phyloP scores from a whole-genome alignment of 1,140 invertebrate genomes.

The Delia radicum region DNA sequence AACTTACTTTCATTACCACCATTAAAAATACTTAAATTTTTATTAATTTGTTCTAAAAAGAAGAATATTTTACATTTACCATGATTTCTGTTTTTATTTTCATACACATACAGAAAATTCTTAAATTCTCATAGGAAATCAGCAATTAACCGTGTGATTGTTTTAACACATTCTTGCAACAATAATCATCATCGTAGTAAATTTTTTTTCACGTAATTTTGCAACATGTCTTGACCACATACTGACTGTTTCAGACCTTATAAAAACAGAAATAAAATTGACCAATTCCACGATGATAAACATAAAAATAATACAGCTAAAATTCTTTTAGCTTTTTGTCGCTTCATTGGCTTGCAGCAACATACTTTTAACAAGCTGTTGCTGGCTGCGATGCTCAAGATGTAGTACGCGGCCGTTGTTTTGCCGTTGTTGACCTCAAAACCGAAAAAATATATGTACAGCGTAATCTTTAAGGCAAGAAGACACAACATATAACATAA shows the following conservation, averaged over 20 bases:
- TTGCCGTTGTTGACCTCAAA: background rate
- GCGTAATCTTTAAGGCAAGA: background rate
- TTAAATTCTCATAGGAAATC: slow-evolving; percentile 6
- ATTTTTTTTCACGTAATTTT: background rate
- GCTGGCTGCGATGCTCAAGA: background rate
- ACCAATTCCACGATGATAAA: background rate
- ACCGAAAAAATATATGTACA: background rate
- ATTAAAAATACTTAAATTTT: too few species aligned
- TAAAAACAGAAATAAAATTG: background rate
- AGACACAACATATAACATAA: background rate
- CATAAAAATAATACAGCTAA: background rate
- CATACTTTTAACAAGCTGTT: background rate
- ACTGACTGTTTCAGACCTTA: background rate
- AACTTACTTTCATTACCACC: too few species aligned
- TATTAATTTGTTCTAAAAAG: too few species aligned
- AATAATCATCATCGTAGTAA: background rate
- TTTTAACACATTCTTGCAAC: slow-evolving; percentile 7
- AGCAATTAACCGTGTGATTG: slow-evolving; percentile 9
- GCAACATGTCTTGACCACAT: background rate
- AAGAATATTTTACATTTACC: too few species aligned
- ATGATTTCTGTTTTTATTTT: too few species aligned
- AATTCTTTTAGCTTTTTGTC: background rate
- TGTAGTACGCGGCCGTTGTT: background rate
- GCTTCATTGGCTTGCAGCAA: background rate
- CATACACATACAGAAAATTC: background rate